phyloP scores from a whole-genome alignment of 2,113 vertebrate genomes.

The Lutjanus erythropterus region DNA sequence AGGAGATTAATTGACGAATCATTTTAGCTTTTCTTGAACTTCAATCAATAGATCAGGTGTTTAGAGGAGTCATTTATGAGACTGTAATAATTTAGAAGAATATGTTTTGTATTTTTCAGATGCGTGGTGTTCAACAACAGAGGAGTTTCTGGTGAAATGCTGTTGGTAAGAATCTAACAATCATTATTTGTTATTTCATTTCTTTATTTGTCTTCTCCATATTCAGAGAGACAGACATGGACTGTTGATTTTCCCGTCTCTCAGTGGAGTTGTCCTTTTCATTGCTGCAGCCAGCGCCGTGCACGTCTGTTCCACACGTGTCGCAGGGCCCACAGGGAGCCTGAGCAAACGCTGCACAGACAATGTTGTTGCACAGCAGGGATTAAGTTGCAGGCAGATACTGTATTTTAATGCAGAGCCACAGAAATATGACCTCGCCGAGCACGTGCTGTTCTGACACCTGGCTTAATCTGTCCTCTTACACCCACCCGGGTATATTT shows the following conservation, averaged over 20 bases:
- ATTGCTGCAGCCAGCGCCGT: not conserved
- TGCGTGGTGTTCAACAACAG: conserved; percentile 93
- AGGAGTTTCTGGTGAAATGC: conserved; percentile 91
- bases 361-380: conserved; percentile 63
- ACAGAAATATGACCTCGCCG: conserved; percentile 59
- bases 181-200: not conserved
- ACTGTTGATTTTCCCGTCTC: conserved; percentile 2
- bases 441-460: conserved; percentile 65
- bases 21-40: not conserved
- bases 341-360: conserved; percentile 34
- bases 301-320: conserved; percentile 44
- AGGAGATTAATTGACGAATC: not conserved
- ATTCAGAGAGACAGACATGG: not conserved
- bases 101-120: conserved; percentile 86
- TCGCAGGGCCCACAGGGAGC: conserved; percentile 24
- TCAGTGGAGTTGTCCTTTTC: conserved; percentile 38
- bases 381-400: conserved; percentile 70
- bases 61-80: not conserved
- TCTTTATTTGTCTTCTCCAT: not conserved
- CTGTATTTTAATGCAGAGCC: conserved; percentile 61
- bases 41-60: not conserved
- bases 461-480: conserved; percentile 61
- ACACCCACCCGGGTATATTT: conserved; percentile 63
- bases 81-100: not conserved
- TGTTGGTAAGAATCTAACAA: conserved; percentile 90